These are phyloP conservation scores for Dynastes hyllus DNA, from an alignment of 2,888 invertebrate species.

Conservation along the genomic window DNA sequence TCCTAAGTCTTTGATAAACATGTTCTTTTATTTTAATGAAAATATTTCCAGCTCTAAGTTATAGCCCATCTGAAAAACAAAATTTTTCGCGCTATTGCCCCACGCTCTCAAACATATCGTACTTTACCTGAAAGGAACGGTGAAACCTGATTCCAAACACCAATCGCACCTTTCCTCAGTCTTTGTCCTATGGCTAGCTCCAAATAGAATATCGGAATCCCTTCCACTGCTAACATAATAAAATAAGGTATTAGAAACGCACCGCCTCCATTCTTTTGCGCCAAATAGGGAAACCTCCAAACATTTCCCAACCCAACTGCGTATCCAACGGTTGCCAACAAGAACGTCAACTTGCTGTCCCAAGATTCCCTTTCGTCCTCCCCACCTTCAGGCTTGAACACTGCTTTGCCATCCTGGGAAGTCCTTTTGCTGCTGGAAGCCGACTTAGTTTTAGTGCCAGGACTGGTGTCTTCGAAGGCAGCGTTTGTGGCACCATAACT, in stretches of 20 bases:
- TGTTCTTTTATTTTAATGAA: too few species aligned
- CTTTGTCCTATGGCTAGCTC: constrained; percentile 97
- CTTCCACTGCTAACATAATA: constrained; percentile 95
- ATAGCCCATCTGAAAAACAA: too few species aligned
- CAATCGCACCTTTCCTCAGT: constrained; percentile 93
- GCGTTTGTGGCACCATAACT: constrained; percentile 92
- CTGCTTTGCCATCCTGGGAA: constrained; percentile 76
- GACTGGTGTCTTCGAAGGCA: constrained; percentile 82
- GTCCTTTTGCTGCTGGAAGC: constrained; percentile 76
- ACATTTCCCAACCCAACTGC: constrained; percentile 96
- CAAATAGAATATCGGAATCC: constrained; percentile 96
- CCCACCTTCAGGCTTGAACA: constrained; percentile 79
- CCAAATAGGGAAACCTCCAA: constrained; percentile 96
- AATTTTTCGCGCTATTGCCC: too few species aligned
- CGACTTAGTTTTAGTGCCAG: constrained; percentile 71
- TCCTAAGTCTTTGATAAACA: too few species aligned
- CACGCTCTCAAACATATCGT: not conserved
- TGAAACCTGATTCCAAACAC: constrained; percentile 96
- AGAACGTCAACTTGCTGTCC: constrained; percentile 94
- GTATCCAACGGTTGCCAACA: constrained; percentile 90
- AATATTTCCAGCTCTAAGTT: too few species aligned
- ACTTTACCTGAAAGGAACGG: constrained; percentile 81
- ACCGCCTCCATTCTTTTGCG: constrained; percentile 96
- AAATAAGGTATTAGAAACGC: constrained; percentile 98
- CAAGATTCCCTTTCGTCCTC: constrained; percentile 90